These are phyloP conservation scores for Sebastes dallii DNA, from an alignment of 2,797 vertebrate species.

Conservation along the genomic window DNA sequence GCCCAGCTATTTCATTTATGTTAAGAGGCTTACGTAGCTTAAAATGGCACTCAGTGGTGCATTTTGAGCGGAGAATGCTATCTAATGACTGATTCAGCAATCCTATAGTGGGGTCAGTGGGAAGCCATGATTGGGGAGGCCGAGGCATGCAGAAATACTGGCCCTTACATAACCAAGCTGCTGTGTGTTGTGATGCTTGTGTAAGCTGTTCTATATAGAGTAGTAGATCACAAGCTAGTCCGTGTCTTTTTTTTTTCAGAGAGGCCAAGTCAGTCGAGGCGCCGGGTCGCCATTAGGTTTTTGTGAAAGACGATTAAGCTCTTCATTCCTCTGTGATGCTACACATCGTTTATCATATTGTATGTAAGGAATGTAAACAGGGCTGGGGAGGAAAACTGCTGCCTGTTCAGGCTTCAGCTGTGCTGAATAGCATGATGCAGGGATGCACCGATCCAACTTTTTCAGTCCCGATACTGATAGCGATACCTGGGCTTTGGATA, in stretches of 20 bases:
- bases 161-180: slow-evolving; percentile 71
- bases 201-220: slow-evolving; percentile 62
- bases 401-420: neutral
- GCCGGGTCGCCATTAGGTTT: neutral
- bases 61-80: slow-evolving; percentile 22
- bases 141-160: slow-evolving; percentile 57
- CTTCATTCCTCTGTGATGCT: neutral
- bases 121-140: slow-evolving; percentile 54
- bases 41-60: slow-evolving; percentile 4
- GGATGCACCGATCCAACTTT: too few species aligned
- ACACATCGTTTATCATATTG: neutral
- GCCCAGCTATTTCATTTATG: neutral
- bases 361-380: slow-evolving; percentile 27
- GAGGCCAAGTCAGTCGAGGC: neutral
- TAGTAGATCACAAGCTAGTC: slow-evolving; percentile 23
- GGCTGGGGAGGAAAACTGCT: neutral
- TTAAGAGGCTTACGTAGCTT: neutral
- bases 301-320: slow-evolving; percentile 9
- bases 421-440: slow-evolving; percentile 5
- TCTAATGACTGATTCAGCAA: slow-evolving; percentile 59
- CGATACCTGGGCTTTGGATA: too few species aligned
- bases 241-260: slow-evolving; percentile 1
- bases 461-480: too few species aligned
- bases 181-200: slow-evolving; percentile 69
- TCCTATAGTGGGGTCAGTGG: slow-evolving; percentile 46